phyloP scores from a whole-genome alignment of 2,113 vertebrate genomes.

The Lamprotornis superbus region DNA sequence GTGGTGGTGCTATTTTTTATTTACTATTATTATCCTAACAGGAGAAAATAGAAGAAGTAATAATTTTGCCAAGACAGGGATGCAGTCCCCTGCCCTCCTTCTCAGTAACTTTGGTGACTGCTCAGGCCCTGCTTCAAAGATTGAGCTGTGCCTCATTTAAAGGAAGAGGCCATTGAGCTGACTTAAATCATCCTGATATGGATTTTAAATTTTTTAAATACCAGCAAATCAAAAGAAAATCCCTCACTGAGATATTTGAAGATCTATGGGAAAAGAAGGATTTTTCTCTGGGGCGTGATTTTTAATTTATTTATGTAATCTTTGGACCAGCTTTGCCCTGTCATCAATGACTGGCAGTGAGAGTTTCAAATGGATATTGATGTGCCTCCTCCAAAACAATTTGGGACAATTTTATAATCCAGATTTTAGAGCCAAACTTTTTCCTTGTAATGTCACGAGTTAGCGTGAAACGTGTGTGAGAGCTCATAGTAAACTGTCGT shows the following conservation, averaged over 20 bases:
- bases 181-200: background rate
- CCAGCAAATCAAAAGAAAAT: background rate
- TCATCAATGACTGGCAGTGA: background rate
- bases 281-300: background rate
- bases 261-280: background rate
- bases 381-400: background rate
- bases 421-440: background rate
- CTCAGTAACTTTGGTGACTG: background rate
- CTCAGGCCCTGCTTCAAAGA: background rate
- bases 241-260: background rate
- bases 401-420: background rate
- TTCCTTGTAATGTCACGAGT: background rate
- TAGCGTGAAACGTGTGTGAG: background rate
- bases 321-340: background rate
- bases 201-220: background rate
- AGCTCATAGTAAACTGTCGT: background rate
- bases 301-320: background rate
- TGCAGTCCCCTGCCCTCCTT: fast-evolving
- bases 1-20: too few relatives aligned
- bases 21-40: background rate
- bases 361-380: background rate
- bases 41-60: background rate
- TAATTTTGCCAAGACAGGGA: background rate
- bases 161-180: background rate
- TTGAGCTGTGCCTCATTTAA: background rate